Base-by-base conservation (phyloP, 2,113 vertebrate genomes). In the Eulemur rufifrons region DNA sequence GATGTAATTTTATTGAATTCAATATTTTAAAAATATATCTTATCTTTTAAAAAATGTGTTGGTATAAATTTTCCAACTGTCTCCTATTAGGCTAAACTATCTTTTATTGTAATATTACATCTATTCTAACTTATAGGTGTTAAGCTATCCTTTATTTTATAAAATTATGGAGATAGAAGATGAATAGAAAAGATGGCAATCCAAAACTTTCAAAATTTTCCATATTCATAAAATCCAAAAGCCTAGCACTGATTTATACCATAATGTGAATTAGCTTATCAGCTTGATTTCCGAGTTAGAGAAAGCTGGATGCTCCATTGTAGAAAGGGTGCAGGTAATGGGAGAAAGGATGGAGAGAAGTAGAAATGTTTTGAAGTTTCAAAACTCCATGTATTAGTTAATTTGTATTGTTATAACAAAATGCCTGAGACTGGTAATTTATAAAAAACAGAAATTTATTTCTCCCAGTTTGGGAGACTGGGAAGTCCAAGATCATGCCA, bases 61-160 rank as follows among this genome's bases (percentile, higher is more conserved):
- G 68, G 14, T 64, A 61, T 78, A 61, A 91, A 95, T 68, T 89
- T 97, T 6, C 59, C 66, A 96, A 71, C 52, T 84, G 4, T 77
- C 59, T 14, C 93, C 29, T 71, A 32, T 77, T 54, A 73, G 32
- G n/a, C 20, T 71, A 27, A 78, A 69, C 78, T 89, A 61, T 39
- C 47, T 94, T 97, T 86, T 59, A 69, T 37, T 86, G 32, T 90
- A 69, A 84, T 71, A n/a, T 37, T 80, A 50, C 59, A 87, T 18
- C 5, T 54, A n/a, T 69, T 13, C 42, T 88, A 85, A 86, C 50
- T 95, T 66, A 37, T 45, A 86, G 45, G 9, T 76, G 71, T 50
- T 94, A 52, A 76, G 34, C 6, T 95, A 21, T 71, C 54, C 78
- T 92, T 86, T 77, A 85, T 76, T 77, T 97, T 78, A 95, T 50